Evolutionary conservation across 2,797 vertebrate species (phyloP), one percentile per base, ranked within the genome.

Genomic region (Parambassis ranga): DNA sequence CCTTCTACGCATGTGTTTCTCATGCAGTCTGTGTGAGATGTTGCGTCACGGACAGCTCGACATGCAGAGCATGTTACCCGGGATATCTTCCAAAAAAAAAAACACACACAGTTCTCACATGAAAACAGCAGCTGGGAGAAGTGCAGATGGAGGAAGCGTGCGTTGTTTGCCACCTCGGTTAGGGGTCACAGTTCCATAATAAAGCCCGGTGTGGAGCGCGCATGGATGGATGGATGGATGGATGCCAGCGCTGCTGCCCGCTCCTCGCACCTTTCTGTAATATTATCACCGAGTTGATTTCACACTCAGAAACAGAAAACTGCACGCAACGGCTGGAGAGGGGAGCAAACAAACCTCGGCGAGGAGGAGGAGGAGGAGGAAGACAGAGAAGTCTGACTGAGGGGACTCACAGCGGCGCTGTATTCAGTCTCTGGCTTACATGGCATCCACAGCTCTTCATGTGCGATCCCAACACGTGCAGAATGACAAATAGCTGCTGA

Each of bases 181-280:
- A 27, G 75, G 75, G 77, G 50, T 86, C 85, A 82, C 78, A 77
- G 47, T 37, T 71, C 68, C 78, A 69, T 49, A 18, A 56, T 52
- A 67, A 8, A 71, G 60, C 22, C 71, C 27, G 55, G 31, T 35
- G 52, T 19, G 71, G 41, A 63, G 81, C 77, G 84, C 85, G 79
- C 87, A 57, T 75, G 85, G 85, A 90, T 35, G 20, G 74, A 81
- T 76, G 79, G 87, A 57, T 75, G 85, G 85, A 90, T 35, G 20
- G 74, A 81, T 76, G 77, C 82, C 82, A 81, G 78, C 52, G 42
- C 72, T 52, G 78, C 63, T 52, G 78, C 63, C 65, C 69, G 75
- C 71, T 70, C 62, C 46, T 26, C 15, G 50, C 71, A 55, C 70
- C 80, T 81, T 84, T 79, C 57, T 64, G 42, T 38, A 8, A 53